Base-by-base conservation (phyloP, 2,113 vertebrate genomes). In the Spizaetus ornatus region DNA sequence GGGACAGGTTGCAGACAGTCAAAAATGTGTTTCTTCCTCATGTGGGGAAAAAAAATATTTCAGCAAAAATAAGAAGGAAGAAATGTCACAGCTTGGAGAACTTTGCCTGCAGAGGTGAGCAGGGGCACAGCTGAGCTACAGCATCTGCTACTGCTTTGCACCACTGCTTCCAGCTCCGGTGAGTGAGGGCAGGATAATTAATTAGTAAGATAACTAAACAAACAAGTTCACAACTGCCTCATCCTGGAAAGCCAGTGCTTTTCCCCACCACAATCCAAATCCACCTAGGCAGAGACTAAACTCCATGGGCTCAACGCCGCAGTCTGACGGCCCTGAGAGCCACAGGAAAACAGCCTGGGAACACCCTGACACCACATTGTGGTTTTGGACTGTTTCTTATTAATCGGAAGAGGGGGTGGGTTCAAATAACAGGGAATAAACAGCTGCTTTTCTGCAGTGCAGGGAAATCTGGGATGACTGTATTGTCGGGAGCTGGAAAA, bases 301-400 rank as follows among this genome's bases (percentile, higher is more conserved):
- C 7, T 31, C 73, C 31, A 5, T 1, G 38, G 77, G n/a, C 32
- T 59, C 66, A 34, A 16, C 0, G 2, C 13, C 4, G 1, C 1
- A 6, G 9, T 29, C 50, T 14, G 40, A 45, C 48, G 45, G 70
- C 21, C 65, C 87, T 55, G n/a, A 56, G 21, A 32, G 40, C 52
- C 29, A 7, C 1, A 2, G 52, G 43, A 27, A 36, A 73, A 40
- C n/a, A 80, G 38, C 55, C 48, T 5, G 17, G 58, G 48, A n/a
- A 32, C 53, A 31, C 16, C 59, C 83, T 18, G 31, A 18, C 4
- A 34, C 16, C 2, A 6, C 40, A 45, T 4, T 0, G 0, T 13
- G 82, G 47, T 2, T 12, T 61, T 31, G 29, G 43, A 2, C 7
- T 42, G 23, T 17, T 29, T 10, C 50, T 48, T 43, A 16, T 36